Base-by-base conservation (phyloP, 2,797 vertebrate species). In the Chaenodraco wilsoni region DNA sequence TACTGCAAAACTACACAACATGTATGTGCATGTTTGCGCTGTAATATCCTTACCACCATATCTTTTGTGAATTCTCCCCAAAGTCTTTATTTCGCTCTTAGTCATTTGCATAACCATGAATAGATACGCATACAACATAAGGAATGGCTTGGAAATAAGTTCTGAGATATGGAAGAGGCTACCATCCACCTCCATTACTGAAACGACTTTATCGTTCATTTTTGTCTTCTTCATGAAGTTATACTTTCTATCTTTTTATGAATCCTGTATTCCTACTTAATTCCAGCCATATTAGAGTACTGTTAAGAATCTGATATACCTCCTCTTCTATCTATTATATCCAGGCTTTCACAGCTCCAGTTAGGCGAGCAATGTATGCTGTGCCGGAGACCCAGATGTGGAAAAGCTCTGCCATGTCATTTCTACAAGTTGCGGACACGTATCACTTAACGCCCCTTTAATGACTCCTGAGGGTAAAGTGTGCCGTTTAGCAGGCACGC, bases 401-500 rank as follows among this genome's bases (percentile, higher is more conserved):
- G 52, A 64, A 54, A 72, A 63, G 65, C 49, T 57, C 62, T 23
- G 61, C 72, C 78, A 52, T 84, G 70, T 67, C 74, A 72, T 80
- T 72, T 59, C 62, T 45, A 68, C 69, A 72, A 71, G 41, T 62
- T 13, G 54, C 77, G 62, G 51, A 72, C 72, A 70, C 40, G 66
- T 49, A 84, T 84, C 86, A 81, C 58, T 79, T 77, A 79, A 73
- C 72, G 15, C 48, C 57, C 62, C 74, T 82, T 69, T 78, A 79
- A 83, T 84, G 64, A 83, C 13, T 44, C 27, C 71, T 19, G 55
- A 50, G 82, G 78, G 78, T 64, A 62, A 78, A 72, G 43, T 15
- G 55, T 65, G 54, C 54, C 19, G 67, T 41, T 19, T 57, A 65
- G 64, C 21, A 45, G 59, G 55, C 51, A 61, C 5, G 46, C 57